phyloP scores from a whole-genome alignment of 2,113 vertebrate species.

The Zosterops borbonicus region DNA sequence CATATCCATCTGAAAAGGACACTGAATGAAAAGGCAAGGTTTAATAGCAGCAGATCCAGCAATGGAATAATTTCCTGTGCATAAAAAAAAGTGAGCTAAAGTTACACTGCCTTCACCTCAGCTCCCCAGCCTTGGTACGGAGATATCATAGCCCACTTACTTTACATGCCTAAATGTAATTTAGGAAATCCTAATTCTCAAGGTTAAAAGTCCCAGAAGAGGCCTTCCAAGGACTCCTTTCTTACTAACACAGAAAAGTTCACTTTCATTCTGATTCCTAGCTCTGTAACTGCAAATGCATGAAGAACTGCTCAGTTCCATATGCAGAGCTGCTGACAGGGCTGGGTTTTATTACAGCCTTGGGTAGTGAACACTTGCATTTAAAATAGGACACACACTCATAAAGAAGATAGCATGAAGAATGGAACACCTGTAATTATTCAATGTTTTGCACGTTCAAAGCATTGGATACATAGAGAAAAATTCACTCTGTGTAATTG shows the following conservation, averaged over 20 bases:
- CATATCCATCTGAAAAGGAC: not conserved
- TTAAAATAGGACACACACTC: not conserved
- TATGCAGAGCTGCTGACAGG: not conserved
- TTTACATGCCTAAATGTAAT: not conserved
- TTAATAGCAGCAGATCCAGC: not conserved
- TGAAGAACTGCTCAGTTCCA: not conserved
- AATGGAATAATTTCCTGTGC: not conserved
- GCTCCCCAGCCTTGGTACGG: not conserved
- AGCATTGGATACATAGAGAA: not conserved
- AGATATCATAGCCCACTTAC: not conserved
- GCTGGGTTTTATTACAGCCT: not conserved
- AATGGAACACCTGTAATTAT: not conserved
- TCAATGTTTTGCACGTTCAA: not conserved
- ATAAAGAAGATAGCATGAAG: not conserved
- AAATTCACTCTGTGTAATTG: not conserved
- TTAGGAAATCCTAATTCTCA: too few species aligned
- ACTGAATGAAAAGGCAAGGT: not conserved
- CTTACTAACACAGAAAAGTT: not conserved
- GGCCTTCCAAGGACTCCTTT: not conserved
- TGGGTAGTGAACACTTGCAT: not conserved
- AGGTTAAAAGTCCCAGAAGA: not conserved
- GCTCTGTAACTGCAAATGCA: not conserved
- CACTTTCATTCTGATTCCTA: not conserved
- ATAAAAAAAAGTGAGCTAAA: not conserved
- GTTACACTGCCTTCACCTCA: not conserved